Conservation (phyloP, 2,113 vertebrate species). For the Circaetus cinerascens region DNA sequence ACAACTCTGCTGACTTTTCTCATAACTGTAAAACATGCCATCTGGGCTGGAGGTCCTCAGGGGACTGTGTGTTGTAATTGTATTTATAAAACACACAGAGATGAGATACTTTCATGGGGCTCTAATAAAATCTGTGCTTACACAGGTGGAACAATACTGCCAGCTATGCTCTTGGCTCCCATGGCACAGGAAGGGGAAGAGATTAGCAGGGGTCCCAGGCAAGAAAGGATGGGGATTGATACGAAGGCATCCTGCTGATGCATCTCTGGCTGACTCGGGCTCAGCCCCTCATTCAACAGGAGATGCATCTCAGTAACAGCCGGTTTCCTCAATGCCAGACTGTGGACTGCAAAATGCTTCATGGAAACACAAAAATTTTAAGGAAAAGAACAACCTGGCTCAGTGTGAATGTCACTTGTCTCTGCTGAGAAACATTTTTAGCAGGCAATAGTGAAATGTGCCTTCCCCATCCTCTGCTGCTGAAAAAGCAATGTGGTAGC, state of each 20-base stretch:
- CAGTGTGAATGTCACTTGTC: neutral
- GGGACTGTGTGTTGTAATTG: neutral
- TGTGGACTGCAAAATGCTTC: neutral
- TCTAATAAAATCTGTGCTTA: constrained; percentile 15
- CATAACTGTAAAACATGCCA: neutral
- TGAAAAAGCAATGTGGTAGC: neutral
- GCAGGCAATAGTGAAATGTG: neutral
- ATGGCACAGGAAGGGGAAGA: neutral
- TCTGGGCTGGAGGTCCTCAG: constrained; percentile 6
- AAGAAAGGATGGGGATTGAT: neutral
- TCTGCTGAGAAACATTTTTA: neutral
- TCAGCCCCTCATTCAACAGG: neutral
- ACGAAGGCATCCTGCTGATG: neutral
- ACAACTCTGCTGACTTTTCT: neutral
- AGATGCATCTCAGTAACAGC: neutral
- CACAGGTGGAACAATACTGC: neutral
- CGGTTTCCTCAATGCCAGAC: neutral
- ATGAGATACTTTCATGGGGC: neutral
- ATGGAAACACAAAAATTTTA: neutral
- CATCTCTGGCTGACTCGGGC: neutral
- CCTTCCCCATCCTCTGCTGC: neutral
- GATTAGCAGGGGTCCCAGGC: neutral
- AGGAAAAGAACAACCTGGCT: neutral
- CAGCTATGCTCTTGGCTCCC: neutral
- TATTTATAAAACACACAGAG: constrained; percentile 6